Conservation (phyloP, 2,888 invertebrate genomes). For the Callimorpha dominula region DNA sequence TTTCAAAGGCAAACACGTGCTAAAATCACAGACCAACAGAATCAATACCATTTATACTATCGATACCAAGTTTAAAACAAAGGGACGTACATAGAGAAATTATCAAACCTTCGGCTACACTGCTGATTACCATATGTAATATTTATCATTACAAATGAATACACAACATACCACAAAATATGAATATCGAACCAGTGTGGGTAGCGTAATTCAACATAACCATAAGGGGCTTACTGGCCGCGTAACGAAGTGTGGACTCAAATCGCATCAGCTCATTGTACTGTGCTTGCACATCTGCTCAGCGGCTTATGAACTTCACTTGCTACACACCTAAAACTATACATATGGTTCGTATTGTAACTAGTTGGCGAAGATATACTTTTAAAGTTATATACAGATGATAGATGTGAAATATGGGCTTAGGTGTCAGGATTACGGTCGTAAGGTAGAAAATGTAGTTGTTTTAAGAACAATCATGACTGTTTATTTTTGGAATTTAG, state of each 20-base stretch:
- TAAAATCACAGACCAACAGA: too few relatives aligned
- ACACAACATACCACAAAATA: constrained; percentile 4
- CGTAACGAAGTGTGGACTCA: constrained; percentile 74
- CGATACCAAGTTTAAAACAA: too few relatives aligned
- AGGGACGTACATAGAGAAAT: too few relatives aligned
- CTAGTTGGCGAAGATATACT: background rate
- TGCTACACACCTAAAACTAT: constrained; percentile 9
- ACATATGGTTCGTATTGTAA: constrained; percentile 7
- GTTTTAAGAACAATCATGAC: background rate
- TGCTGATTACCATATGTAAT: too few relatives aligned
- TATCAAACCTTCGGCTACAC: too few relatives aligned
- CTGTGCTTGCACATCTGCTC: constrained; percentile 73
- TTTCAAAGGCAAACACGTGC: too few relatives aligned
- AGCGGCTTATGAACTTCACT: constrained; percentile 69
- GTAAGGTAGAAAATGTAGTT: background rate
- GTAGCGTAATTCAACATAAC: constrained; percentile 14
- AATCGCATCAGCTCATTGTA: constrained; percentile 75
- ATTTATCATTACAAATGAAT: constrained; percentile 3
- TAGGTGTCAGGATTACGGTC: background rate
- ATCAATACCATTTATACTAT: too few relatives aligned
- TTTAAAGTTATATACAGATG: background rate
- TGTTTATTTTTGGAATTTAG: background rate
- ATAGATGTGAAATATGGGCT: background rate
- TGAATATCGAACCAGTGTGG: constrained; percentile 16
- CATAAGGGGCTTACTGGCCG: constrained; percentile 70